These are phyloP conservation scores for Thymelicus sylvestris DNA, from an alignment of 2,888 invertebrate genomes.

Conservation along the genomic window DNA sequence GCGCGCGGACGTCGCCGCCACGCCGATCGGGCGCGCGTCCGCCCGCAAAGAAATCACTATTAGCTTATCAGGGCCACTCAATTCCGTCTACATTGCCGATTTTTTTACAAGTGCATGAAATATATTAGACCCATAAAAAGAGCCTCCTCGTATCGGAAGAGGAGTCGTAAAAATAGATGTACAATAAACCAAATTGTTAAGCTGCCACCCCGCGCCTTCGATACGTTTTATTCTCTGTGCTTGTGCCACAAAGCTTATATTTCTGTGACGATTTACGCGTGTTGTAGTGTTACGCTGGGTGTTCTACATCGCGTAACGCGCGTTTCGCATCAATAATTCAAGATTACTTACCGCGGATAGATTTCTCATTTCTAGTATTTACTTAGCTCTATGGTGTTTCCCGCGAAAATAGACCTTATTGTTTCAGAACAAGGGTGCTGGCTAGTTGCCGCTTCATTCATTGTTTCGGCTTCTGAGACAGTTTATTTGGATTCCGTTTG, in stretches of 20 bases:
- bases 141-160: slow-evolving; percentile 58
- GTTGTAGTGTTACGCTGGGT: slow-evolving; percentile 30
- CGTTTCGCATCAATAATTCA: slow-evolving; percentile 79
- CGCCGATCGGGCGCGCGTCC: too few relatives aligned
- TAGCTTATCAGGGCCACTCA: slow-evolving; percentile 69
- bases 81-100: slow-evolving; percentile 65
- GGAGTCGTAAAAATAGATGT: slow-evolving; percentile 78
- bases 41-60: slow-evolving; percentile 63
- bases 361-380: slow-evolving; percentile 60
- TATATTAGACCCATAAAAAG: slow-evolving; percentile 77
- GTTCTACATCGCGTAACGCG: slow-evolving; percentile 62
- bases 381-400: slow-evolving; percentile 45
- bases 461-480: slow-evolving; percentile 9
- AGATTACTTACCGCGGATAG: slow-evolving; percentile 65
- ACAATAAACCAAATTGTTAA: slow-evolving; percentile 46
- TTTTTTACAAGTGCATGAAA: slow-evolving; percentile 73
- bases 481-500: slow-evolving; percentile 9
- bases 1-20: slow-evolving; percentile 53
- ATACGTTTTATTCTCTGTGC: slow-evolving; percentile 15
- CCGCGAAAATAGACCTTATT: slow-evolving; percentile 25
- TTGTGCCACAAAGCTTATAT: slow-evolving; percentile 8
- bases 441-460: neutral
- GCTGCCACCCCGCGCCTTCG: slow-evolving; percentile 12
- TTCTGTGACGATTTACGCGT: neutral
- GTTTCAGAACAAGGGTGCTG: neutral